Evolutionary conservation across 2,113 vertebrate genomes (phyloP).

Genomic region (Mus pahari): DNA sequence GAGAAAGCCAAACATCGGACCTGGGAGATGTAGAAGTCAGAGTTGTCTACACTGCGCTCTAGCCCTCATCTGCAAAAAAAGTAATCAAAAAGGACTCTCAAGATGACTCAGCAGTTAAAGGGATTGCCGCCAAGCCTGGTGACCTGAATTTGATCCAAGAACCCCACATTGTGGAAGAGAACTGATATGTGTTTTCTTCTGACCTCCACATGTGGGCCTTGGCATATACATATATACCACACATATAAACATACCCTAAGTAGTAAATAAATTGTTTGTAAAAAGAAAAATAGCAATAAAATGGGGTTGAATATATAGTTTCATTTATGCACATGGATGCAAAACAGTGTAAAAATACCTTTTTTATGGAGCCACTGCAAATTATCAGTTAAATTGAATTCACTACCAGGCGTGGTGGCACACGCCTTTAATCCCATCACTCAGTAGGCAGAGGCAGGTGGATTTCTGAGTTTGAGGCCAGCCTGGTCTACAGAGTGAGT

Average conservation of each 20-base stretch:
- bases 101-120: background rate
- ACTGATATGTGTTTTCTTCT: background rate
- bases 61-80: background rate
- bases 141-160: background rate
- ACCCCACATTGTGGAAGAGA: background rate
- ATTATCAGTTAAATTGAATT: background rate
- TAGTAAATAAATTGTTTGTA: background rate
- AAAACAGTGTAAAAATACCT: slow-evolving; percentile 9
- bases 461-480: too few species aligned
- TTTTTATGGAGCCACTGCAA: background rate
- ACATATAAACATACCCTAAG: background rate
- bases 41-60: background rate
- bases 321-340: background rate
- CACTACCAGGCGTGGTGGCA: too few species aligned
- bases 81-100: background rate
- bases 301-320: background rate
- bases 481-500: too few species aligned
- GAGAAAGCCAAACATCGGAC: background rate
- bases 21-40: background rate
- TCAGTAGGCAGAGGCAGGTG: too few species aligned
- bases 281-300: background rate
- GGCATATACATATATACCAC: background rate
- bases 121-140: background rate
- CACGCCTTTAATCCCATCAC: too few species aligned
- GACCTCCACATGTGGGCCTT: background rate